These are phyloP conservation scores for Gorsachius magnificus DNA, from an alignment of 2,797 vertebrate genomes.

Conservation along the genomic window DNA sequence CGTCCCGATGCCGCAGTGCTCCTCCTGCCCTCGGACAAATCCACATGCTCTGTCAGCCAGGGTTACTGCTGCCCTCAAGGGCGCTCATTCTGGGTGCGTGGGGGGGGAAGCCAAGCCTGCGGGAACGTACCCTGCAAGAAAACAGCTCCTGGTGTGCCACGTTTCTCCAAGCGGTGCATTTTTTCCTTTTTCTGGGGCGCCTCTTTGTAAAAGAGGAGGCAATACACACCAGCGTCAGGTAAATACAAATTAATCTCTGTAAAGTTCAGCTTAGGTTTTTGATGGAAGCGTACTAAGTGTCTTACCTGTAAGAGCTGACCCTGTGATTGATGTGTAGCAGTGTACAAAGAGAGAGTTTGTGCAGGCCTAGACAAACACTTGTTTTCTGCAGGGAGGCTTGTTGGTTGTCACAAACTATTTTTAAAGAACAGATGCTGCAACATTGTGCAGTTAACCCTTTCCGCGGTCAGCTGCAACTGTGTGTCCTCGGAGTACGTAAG, in stretches of 20 bases:
- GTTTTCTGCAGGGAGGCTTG: slow-evolving; percentile 3
- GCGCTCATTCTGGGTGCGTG: too few species aligned
- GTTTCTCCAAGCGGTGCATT: not conserved
- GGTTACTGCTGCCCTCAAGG: not conserved
- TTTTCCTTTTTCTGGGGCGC: not conserved
- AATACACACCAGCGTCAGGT: not conserved
- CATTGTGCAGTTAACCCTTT: not conserved
- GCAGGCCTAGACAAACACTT: not conserved
- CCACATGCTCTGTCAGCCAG: accelerated
- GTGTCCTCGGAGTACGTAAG: not conserved
- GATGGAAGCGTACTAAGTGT: not conserved
- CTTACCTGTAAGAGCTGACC: not conserved
- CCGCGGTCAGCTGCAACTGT: not conserved
- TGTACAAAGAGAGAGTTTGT: not conserved
- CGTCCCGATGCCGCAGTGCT: not conserved
- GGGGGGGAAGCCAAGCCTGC: not conserved
- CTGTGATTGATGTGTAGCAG: not conserved
- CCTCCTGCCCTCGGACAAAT: not conserved
- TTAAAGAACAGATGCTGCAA: not conserved
- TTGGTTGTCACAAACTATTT: not conserved
- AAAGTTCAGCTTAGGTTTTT: not conserved
- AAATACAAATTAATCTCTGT: not conserved
- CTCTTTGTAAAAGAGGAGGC: not conserved
- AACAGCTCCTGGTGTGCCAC: not conserved
- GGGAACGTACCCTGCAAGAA: not conserved